Conservation (phyloP, 2,888 invertebrate genomes). For the Callinectes sapidus region DNA sequence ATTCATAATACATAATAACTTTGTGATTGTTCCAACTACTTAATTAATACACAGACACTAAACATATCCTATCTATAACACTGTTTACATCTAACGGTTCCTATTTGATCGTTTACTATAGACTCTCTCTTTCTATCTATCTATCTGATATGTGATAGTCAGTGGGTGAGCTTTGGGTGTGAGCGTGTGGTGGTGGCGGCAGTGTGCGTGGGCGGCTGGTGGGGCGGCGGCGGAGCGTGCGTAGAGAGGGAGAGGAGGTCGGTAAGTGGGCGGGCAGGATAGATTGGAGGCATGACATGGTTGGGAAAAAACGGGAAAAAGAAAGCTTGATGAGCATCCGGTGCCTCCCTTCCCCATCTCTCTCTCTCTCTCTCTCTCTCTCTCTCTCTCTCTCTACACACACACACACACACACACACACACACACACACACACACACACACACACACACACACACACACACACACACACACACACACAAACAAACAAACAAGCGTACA, state of each 20-base stretch:
- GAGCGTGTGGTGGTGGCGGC: neutral
- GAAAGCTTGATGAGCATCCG: neutral
- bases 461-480: neutral
- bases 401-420: conserved; percentile 14
- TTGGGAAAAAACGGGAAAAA: no score
- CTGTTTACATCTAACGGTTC: neutral
- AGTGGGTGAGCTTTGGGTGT: neutral
- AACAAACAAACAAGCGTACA: neutral
- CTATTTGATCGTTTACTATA: neutral
- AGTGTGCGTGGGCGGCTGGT: neutral
- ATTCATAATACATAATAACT: neutral
- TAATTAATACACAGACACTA: neutral
- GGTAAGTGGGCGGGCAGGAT: neutral
- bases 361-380: conserved; percentile 1
- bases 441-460: neutral
- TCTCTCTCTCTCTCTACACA: conserved; percentile 22
- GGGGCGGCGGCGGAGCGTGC: neutral
- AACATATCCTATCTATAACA: neutral
- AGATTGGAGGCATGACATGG: no score
- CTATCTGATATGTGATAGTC: neutral
- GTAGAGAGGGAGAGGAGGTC: neutral
- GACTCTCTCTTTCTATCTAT: neutral
- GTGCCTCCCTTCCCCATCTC: neutral
- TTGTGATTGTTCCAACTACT: neutral
- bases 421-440: neutral